Base-by-base conservation (phyloP, 2,888 invertebrate species). In the Oeneis ivallda region DNA sequence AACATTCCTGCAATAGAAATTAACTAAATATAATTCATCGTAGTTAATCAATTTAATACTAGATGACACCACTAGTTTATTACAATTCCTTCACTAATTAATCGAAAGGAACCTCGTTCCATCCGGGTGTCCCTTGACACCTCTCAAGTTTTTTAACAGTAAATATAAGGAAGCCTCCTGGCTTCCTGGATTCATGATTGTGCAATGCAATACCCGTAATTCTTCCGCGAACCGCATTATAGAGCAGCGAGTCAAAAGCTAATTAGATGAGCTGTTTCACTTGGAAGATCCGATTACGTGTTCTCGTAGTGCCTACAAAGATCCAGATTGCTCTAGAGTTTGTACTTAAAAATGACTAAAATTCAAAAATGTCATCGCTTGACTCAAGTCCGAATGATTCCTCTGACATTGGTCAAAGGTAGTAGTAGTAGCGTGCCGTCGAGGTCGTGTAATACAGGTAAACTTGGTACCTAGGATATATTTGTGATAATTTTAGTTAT, bases 151-250 rank as follows among this genome's bases (percentile, higher is more conserved):
- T n/a, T n/a, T 13, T 34, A 4, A 13, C 32, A 13, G 32, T 2
- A n/a, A n/a, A n/a, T n/a, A n/a, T 6, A 11, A 52, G 34, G 32
- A 26, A 10, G 13, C 6, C 13, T 26, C 26, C 26, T 26, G 26
- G 26, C 26, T 26, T 26, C 26, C 26, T 26, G n/a, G 10, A 2
- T 5, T 34, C 37, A 47, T 37, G 49, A 54, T 5, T 64, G 47
- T 62, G 60, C 59, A 60, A 34, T 58, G n/a, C 61, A 52, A 61
- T 59, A 50, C 47, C 53, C 62, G 67, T 74, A 79, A 79, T 77
- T 81, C 80, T 86, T 87, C 87, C 83, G 80, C 77, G 86, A 86
- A 86, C 80, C 79, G 79, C 77, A 76, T 65, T 72, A 66, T 74
- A 75, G 74, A 78, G 72, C 77, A 79, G 80, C 85, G 84, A 86